Percentiles rank a stretch among this genome's conserved stretches.
phyloP scores from a whole-genome alignment of 2,888 invertebrate genomes.

The Caenorhabditis uteleia region DNA sequence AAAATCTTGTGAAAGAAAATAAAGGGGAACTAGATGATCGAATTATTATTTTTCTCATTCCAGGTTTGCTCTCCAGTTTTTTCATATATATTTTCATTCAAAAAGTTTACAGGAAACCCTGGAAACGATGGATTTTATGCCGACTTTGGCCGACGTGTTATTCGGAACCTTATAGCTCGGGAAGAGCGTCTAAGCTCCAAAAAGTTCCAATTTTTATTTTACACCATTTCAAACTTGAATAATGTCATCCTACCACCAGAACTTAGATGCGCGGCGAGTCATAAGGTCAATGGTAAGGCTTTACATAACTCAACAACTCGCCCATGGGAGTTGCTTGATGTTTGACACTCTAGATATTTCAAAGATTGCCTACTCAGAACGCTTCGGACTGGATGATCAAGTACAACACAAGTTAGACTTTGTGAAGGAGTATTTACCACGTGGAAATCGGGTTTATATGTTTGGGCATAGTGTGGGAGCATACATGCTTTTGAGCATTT shows the following conservation, averaged over 20 bases:
- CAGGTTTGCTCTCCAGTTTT: slow-evolving; percentile 39
- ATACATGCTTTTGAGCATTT: slow-evolving; percentile 56
- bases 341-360: too few species aligned
- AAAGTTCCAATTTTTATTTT: slow-evolving; percentile 49
- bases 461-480: slow-evolving; percentile 64
- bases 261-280: slow-evolving; percentile 39
- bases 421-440: slow-evolving; percentile 53
- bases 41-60: slow-evolving; percentile 53
- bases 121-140: slow-evolving; percentile 66
- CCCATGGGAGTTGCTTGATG: neutral
- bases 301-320: neutral
- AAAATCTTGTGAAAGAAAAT: slow-evolving; percentile 36
- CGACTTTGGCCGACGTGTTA: slow-evolving; percentile 54
- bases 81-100: neutral
- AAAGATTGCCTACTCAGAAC: slow-evolving; percentile 40
- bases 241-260: slow-evolving; percentile 59
- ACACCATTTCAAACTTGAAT: slow-evolving; percentile 60
- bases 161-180: slow-evolving; percentile 47
- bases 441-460: slow-evolving; percentile 52
- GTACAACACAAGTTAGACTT: slow-evolving; percentile 63
- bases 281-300: slow-evolving; percentile 43
- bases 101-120: slow-evolving; percentile 52
- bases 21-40: slow-evolving; percentile 48
- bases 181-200: slow-evolving; percentile 42
- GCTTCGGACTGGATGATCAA: slow-evolving; percentile 58